These are phyloP conservation scores for Trachymyrmex cornetzi DNA, from an alignment of 1,140 invertebrate species.

Conservation along the genomic window DNA sequence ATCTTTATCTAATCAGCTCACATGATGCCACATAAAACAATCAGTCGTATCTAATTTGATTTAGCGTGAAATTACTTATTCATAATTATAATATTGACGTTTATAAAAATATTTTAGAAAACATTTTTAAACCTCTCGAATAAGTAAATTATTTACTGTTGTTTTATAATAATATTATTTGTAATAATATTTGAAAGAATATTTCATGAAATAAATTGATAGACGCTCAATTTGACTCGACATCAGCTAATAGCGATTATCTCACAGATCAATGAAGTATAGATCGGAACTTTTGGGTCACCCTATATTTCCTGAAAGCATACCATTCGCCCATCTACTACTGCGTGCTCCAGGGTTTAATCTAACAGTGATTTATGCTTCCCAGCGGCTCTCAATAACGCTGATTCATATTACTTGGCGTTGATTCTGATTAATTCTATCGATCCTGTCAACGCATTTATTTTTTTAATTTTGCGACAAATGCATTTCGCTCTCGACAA, in stretches of 20 bases:
- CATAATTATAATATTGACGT: neutral
- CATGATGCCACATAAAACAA: neutral
- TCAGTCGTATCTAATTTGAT: neutral
- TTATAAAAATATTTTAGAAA: conserved; percentile 9
- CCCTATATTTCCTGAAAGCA: conserved; percentile 83
- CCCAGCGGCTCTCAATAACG: conserved; percentile 81
- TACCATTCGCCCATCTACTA: conserved; percentile 80
- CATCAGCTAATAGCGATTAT: conserved; percentile 4
- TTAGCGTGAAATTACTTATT: neutral
- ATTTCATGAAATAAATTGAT: conserved; percentile 43
- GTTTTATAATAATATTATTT: neutral
- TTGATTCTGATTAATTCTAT: conserved; percentile 59
- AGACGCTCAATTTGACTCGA: conserved; percentile 27
- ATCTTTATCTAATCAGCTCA: too few species aligned
- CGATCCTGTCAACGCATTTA: conserved; percentile 46
- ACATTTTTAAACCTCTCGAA: neutral
- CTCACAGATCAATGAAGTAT: conserved; percentile 77
- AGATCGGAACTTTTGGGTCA: conserved; percentile 82
- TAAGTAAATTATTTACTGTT: conserved; percentile 1
- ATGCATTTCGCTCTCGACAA: conserved; percentile 6
- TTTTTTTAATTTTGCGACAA: conserved; percentile 48
- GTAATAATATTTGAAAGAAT: neutral
- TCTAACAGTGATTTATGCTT: conserved; percentile 86
- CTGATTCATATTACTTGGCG: conserved; percentile 54
- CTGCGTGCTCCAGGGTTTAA: conserved; percentile 84